Base-by-base conservation (phyloP, 2,888 invertebrate species). In the Volucella inflata region DNA sequence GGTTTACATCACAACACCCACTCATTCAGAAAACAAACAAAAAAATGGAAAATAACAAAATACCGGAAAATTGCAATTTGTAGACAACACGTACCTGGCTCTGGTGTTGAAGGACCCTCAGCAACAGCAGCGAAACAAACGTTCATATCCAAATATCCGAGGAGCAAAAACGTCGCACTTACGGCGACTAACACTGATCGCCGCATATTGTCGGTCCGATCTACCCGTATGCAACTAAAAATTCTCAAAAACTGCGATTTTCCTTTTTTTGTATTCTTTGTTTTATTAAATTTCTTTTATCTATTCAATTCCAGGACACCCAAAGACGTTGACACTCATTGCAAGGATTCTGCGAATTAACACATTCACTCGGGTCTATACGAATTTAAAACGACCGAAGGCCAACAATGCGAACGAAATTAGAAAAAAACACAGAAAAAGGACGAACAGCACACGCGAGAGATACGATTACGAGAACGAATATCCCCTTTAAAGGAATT, bases 11-110 rank as follows among this genome's bases (percentile, higher is more conserved):
- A 8, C 16, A 42, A 36, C 8, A 10, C 46, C 12, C 51, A 70
- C 21, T 16, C 14, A 38, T 9, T 2, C 14, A 36, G 2, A 42
- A 21, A 46, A n/a, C n/a, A n/a, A n/a, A n/a, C n/a, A 36, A 36
- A 6, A 30, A 30, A 30, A 40, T 12, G n/a, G 46, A 36, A 51
- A 4, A 2, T 16, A 2, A 84, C 84, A 80, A 84, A 71, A 71
- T 42, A 55, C 75, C 79, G 80, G 75, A 80, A 76, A 80, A 84
- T 75, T 84, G 75, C 79, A 80, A 75, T 84, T 84, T 84, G 70
- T 70, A 67, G 48, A 65, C 60, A 67, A 53, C 70, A 84, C 82
- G 71, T 87, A 88, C 88, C 88, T 88, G 88, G 88, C 81, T 88
- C 88, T 62, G 88, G 87, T 53, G 87, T 87, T 16, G 88, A 88